These are phyloP conservation scores for Isoperla grammatica DNA, from an alignment of 2,888 invertebrate genomes.

Conservation along the genomic window DNA sequence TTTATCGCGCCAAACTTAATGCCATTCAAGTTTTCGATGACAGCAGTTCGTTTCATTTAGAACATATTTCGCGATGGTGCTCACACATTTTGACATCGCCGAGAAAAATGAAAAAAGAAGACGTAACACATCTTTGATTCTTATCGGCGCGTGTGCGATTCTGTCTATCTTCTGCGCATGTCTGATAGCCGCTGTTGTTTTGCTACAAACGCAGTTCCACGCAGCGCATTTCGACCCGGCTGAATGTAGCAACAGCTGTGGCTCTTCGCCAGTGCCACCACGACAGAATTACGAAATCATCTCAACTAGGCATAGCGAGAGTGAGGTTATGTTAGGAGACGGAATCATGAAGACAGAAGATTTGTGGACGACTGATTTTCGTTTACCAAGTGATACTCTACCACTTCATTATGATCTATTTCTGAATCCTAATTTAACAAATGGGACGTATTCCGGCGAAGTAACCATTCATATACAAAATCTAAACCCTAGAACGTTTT, in stretches of 20 bases:
- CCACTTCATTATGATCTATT: slow-evolving; percentile 60
- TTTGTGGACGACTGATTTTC: slow-evolving; percentile 39
- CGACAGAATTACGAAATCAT: no score
- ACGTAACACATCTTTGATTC: background rate
- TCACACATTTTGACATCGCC: no score
- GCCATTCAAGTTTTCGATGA: no score
- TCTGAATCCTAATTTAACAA: slow-evolving; percentile 56
- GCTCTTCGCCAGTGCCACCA: no score
- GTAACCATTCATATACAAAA: slow-evolving; percentile 51
- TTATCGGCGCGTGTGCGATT: slow-evolving; percentile 36
- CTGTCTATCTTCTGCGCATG: slow-evolving; percentile 40
- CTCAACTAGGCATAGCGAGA: no score
- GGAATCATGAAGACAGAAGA: no score
- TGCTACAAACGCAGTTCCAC: slow-evolving; percentile 38
- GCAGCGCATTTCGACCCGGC: background rate
- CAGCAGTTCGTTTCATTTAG: background rate
- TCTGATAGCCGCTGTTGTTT: slow-evolving; percentile 40
- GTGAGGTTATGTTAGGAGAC: no score
- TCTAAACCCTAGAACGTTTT: slow-evolving; percentile 42
- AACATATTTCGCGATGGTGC: no score
- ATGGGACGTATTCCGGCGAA: slow-evolving; percentile 54
- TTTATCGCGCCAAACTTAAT: no score
- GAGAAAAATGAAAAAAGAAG: no score
- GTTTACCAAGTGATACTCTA: slow-evolving; percentile 53
- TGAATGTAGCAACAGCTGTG: no score